These are phyloP conservation scores for Cataglyphis hispanica DNA, from an alignment of 1,140 invertebrate species.

Conservation along the genomic window DNA sequence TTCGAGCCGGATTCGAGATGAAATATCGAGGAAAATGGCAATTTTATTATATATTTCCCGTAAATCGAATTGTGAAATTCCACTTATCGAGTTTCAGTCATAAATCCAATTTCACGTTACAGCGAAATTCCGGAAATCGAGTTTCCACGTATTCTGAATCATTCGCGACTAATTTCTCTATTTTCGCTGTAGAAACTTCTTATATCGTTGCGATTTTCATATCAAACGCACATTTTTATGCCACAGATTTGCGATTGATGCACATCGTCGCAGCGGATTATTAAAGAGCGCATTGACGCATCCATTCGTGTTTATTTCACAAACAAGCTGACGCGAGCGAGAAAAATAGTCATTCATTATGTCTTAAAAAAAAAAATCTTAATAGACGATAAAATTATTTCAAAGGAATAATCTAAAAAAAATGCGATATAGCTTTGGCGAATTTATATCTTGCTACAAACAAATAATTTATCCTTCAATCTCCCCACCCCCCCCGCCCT, in stretches of 20 bases:
- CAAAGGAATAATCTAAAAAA: background rate
- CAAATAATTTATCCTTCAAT: background rate
- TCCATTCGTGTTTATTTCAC: constrained; percentile 1
- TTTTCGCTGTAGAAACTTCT: constrained; percentile 45
- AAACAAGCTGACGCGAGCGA: background rate
- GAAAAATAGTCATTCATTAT: background rate
- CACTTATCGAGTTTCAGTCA: constrained; percentile 64
- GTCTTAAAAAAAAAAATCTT: background rate
- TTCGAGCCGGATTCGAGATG: constrained; percentile 56
- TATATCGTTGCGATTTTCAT: constrained; percentile 45
- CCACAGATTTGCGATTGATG: constrained; percentile 2
- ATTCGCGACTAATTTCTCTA: constrained; percentile 62
- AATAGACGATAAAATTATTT: constrained; percentile 6
- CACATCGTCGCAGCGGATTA: background rate
- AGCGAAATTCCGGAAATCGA: constrained; percentile 64
- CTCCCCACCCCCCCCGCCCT: background rate
- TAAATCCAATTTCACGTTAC: constrained; percentile 64
- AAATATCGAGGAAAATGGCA: constrained; percentile 65
- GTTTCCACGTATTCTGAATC: constrained; percentile 62
- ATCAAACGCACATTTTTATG: constrained; percentile 5
- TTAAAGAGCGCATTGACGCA: background rate
- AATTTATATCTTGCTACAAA: background rate
- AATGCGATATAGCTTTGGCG: background rate
- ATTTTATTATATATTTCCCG: constrained; percentile 65
- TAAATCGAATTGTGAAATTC: constrained; percentile 64